Evolutionary conservation across 2,113 vertebrate genomes (phyloP).

Genomic region (Gnathonemus echidnorhynchus): DNA sequence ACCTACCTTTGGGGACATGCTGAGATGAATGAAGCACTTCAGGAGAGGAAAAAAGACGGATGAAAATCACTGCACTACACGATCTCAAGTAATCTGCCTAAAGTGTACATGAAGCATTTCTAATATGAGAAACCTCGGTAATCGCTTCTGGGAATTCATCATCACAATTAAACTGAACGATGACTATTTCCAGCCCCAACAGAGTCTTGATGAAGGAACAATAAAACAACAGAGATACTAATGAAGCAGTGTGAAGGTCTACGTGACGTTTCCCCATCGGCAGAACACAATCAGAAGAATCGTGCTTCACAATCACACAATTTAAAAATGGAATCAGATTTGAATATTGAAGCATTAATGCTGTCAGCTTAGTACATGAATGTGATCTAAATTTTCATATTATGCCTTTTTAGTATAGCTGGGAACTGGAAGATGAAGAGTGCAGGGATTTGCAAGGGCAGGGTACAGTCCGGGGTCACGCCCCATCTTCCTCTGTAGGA

Average conservation of each 20-base stretch:
- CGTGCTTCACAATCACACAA: background rate
- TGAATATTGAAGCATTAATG: slow-evolving; percentile 6
- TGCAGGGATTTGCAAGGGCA: background rate
- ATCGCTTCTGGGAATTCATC: slow-evolving; percentile 8
- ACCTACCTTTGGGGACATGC: background rate
- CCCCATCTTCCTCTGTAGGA: background rate
- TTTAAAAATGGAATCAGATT: background rate
- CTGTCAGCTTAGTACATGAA: background rate
- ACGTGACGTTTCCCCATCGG: background rate
- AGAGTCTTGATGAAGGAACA: background rate
- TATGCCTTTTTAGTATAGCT: background rate
- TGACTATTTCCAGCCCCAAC: background rate
- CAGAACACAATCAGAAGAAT: background rate
- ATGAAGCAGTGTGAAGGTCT: background rate
- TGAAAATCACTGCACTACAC: background rate
- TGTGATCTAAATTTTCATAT: background rate
- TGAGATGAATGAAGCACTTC: background rate
- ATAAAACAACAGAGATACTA: background rate
- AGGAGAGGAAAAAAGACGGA: background rate
- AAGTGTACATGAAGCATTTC: slow-evolving; percentile 4
- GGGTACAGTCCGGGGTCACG: background rate
- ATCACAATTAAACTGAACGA: background rate
- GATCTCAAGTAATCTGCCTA: background rate
- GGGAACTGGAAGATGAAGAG: background rate
- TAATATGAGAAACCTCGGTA: slow-evolving; percentile 7